Percentiles rank a stretch among this genome's conserved stretches.
phyloP scores from a whole-genome alignment of 2,797 vertebrate genomes.

The Trachurus trachurus region DNA sequence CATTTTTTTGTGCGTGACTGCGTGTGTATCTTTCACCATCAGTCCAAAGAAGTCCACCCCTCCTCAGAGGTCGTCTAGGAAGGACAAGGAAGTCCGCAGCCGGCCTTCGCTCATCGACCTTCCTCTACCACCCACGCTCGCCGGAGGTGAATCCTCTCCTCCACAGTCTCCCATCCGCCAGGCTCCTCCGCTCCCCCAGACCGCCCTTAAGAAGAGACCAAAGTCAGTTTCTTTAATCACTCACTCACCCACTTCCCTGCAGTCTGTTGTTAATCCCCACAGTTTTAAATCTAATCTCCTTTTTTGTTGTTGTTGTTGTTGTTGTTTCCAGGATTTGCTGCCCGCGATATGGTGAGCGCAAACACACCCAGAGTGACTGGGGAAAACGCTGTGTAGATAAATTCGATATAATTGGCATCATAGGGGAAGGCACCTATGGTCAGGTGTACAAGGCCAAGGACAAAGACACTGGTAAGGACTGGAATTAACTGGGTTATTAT shows the following conservation, averaged over 20 bases:
- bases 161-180: conserved; percentile 94
- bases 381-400: conserved; percentile 99
- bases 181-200: conserved; percentile 88
- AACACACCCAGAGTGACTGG: conserved; percentile 97
- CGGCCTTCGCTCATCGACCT: conserved; percentile 95
- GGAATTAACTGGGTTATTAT: neutral
- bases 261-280: neutral
- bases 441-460: conserved; percentile 99
- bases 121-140: conserved; percentile 94
- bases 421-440: conserved; percentile 98
- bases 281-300: neutral
- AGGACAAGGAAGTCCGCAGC: conserved; percentile 92
- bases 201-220: conserved; percentile 97
- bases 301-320: neutral
- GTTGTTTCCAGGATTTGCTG: conserved; percentile 93
- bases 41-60: conserved; percentile 94
- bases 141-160: conserved; percentile 92
- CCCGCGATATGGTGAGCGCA: conserved; percentile 96
- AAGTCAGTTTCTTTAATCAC: conserved; percentile 87
- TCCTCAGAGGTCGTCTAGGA: conserved; percentile 90
- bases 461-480: conserved; percentile 93
- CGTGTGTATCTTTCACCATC: conserved; percentile 38
- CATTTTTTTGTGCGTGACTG: neutral
- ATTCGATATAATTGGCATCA: conserved; percentile 98
- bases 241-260: neutral